Conservation (phyloP, 1,140 invertebrate genomes). For the Heliconius melpomene region DNA sequence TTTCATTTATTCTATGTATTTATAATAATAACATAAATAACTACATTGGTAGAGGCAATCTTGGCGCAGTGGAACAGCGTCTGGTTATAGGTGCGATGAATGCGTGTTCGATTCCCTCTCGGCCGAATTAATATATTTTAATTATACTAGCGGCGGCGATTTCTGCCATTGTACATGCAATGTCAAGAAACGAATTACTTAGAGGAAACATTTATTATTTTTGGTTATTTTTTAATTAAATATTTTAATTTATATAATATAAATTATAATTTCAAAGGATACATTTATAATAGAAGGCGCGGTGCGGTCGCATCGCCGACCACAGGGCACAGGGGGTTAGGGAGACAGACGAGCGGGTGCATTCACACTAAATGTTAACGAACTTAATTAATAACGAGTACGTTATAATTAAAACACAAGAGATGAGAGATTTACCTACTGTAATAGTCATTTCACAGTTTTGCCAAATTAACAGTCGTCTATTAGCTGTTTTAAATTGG, state of each 20-base stretch:
- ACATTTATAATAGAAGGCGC: neutral
- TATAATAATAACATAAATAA: too few relatives aligned
- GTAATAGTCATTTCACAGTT: neutral
- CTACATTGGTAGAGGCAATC: too few relatives aligned
- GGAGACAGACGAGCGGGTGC: conserved; percentile 7
- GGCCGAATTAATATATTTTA: too few relatives aligned
- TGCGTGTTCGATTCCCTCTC: too few relatives aligned
- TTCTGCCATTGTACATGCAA: too few relatives aligned
- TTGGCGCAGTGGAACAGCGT: too few relatives aligned
- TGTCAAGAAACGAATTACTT: too few relatives aligned
- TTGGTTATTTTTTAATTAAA: too few relatives aligned
- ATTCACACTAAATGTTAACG: conserved; percentile 15
- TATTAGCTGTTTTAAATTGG: neutral
- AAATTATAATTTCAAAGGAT: neutral
- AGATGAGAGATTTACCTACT: neutral
- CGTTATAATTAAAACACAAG: neutral
- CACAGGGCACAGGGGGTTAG: neutral
- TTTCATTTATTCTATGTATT: too few relatives aligned
- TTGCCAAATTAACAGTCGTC: neutral
- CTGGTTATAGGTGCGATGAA: too few relatives aligned
- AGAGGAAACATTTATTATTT: too few relatives aligned
- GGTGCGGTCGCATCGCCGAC: neutral
- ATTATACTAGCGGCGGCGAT: too few relatives aligned
- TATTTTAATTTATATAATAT: neutral
- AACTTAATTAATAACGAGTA: conserved; percentile 9